Evolutionary conservation across 2,888 invertebrate genomes (phyloP).

Genomic region (Pterostichus niger): DNA sequence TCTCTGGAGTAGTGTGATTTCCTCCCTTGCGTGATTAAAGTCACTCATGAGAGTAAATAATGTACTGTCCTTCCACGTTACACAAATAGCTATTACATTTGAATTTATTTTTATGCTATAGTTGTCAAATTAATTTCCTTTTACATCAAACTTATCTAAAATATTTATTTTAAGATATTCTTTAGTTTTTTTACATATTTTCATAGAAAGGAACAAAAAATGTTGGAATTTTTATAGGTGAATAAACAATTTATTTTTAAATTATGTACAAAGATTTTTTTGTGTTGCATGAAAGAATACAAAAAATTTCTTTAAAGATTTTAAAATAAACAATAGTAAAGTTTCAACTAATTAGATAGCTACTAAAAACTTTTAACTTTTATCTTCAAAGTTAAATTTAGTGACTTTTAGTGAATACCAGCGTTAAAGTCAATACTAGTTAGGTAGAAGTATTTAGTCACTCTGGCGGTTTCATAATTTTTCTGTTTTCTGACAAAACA

Average conservation of each 20-base stretch:
- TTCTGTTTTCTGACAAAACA: constrained; percentile 59
- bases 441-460: constrained; percentile 22
- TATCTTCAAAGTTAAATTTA: constrained; percentile 63
- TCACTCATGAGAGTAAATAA: no score
- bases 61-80: no score
- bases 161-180: no score
- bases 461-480: constrained; percentile 27
- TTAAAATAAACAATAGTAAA: constrained; percentile 43
- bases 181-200: no score
- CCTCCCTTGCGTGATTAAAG: no score
- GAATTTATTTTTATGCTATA: no score
- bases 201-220: neutral
- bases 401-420: constrained; percentile 51
- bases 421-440: constrained; percentile 30
- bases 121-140: no score
- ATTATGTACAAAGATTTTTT: no score
- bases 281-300: neutral
- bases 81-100: no score
- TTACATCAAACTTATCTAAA: no score
- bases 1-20: no score
- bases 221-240: constrained; percentile 64
- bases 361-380: constrained; percentile 48
- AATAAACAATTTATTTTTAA: constrained; percentile 14
- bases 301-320: constrained; percentile 28
- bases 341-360: constrained; percentile 16